A percentile compares a stretch with the other conserved stretches of the same genome.
Conservation (phyloP, 1,140 invertebrate species). For the Drosophila pachea region DNA sequence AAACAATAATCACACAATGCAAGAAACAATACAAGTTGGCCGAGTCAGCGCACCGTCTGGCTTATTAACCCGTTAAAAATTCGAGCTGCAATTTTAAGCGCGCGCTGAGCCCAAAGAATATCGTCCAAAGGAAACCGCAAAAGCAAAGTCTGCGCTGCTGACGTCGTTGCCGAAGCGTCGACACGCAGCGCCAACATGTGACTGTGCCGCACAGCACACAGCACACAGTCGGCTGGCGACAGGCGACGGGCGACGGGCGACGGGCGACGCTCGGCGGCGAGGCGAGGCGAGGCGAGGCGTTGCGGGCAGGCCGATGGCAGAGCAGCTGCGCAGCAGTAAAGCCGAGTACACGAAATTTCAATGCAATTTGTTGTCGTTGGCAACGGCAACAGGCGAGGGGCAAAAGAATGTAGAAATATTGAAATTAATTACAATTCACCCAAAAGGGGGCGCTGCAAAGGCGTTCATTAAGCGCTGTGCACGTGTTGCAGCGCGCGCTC, state of each 20-base stretch:
- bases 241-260: too few species aligned
- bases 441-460: neutral
- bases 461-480: conserved; percentile 30
- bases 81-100: conserved; percentile 32
- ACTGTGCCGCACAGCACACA: neutral
- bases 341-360: conserved; percentile 32
- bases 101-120: conserved; percentile 25
- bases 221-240: conserved; percentile 8
- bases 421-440: conserved; percentile 57
- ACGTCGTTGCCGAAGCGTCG: conserved; percentile 16
- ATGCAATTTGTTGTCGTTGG: conserved; percentile 63
- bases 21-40: conserved; percentile 6
- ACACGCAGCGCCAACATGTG: conserved; percentile 48
- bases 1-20: too few species aligned
- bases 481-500: conserved; percentile 53
- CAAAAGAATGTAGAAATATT: conserved; percentile 27
- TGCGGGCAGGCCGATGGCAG: neutral
- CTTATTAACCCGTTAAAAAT: conserved; percentile 16
- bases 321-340: conserved; percentile 1
- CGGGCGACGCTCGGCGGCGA: too few species aligned
- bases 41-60: conserved; percentile 31
- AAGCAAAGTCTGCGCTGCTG: conserved; percentile 20
- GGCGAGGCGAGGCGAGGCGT: too few species aligned
- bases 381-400: conserved; percentile 21
- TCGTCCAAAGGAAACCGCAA: conserved; percentile 23